A percentile compares a stretch with the other conserved stretches of the same genome.
These are phyloP conservation scores for Schizopygopsis malacanthus DNA, from an alignment of 2,797 vertebrate genomes.

Conservation along the genomic window DNA sequence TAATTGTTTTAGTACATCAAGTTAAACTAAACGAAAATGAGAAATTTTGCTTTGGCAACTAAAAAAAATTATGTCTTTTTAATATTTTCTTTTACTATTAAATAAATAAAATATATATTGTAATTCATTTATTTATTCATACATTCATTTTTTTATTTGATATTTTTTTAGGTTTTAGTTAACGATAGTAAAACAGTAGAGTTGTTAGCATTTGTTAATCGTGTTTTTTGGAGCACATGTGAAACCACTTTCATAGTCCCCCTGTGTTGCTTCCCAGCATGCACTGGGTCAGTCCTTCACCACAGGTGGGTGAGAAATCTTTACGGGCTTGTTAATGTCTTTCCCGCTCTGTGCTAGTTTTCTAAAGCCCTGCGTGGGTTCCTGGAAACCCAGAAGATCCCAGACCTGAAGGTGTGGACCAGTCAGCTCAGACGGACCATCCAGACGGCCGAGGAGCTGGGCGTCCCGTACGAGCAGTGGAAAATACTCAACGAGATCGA, in stretches of 20 bases:
- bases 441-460: conserved; percentile 91
- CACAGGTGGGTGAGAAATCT: not conserved
- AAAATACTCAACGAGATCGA: conserved; percentile 98
- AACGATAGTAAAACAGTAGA: not conserved
- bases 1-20: not conserved
- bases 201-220: not conserved
- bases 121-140: not conserved
- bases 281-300: not conserved
- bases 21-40: not conserved
- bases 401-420: conserved; percentile 95
- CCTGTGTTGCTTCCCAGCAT: conserved; percentile 4
- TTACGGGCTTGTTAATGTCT: not conserved
- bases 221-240: not conserved
- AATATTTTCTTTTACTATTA: not conserved
- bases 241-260: not conserved
- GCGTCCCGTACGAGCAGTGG: conserved; percentile 95
- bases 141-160: not conserved
- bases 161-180: not conserved
- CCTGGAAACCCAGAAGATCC: conserved; percentile 84
- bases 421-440: conserved; percentile 95
- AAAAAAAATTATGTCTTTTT: not conserved
- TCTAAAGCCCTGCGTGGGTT: conserved; percentile 84
- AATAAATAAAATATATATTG: not conserved
- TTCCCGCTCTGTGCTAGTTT: conserved; percentile 76
- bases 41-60: not conserved